Evolutionary conservation across 2,888 invertebrate species (phyloP), one percentile per base, ranked within the genome.

Genomic region (Oscheius sp.): DNA sequence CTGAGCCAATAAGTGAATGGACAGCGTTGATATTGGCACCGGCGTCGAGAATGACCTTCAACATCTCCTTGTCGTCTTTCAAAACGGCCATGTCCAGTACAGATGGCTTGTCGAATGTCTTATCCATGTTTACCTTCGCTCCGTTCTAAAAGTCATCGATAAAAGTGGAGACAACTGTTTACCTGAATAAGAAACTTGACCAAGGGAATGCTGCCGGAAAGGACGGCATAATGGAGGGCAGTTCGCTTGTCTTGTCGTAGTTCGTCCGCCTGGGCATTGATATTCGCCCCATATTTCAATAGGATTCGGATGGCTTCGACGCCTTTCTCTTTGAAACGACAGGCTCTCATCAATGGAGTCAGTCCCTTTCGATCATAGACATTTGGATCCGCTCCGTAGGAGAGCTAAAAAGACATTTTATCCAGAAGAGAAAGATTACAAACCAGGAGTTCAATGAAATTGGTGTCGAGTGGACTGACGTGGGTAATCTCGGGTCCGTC

Each of bases 341-440:
- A 93, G 7, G 95, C 94, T 89, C 94, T 94, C 95, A 96, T 96
- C 25, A 96, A 90, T 0, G 95, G 94, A 0, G 95, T 95, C 18
- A 95, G 90, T 0, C 95, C 95, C 74, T 94, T 93, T 45, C 96
- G 91, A 88, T 95, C 95, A 70, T 93, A 91, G 27, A 93, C 93
- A 89, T 96, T 94, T 53, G 95, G 94, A 88, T 94, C 92, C 0
- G 95, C 95, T 1, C 95, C 95, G 87, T 93, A 94, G 21, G 92
- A 92, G 72, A 96, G 91, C 83, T 85, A 59, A 69, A 85, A 73
- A 9, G 35, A 1, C 21, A 3, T 21, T 16, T 9, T 41, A 2
- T 6, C 12, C 9, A 9, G 23, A 13, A 12, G 21, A 18, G 3
- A 13, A 6, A 45, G 1, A 43, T 41, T 21, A 73, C 72, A 53